These are phyloP conservation scores for Caloenas nicobarica DNA, from an alignment of 2,113 vertebrate genomes.

Conservation along the genomic window DNA sequence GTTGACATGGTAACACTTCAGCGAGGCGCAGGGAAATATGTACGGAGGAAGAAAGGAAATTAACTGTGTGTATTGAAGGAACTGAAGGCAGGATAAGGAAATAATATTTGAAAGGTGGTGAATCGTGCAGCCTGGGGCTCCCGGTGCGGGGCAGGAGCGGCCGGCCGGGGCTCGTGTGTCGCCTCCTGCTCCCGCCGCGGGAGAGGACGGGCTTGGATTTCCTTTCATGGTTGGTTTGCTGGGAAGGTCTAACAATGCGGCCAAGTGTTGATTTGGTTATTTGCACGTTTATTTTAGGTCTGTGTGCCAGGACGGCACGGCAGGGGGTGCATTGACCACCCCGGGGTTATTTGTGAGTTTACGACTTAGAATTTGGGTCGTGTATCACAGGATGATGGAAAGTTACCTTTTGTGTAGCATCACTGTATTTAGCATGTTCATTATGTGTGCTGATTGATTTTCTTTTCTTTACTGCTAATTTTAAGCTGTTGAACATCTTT, in stretches of 20 bases:
- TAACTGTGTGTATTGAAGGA: not conserved
- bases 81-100: not conserved
- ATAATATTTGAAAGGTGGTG: accelerated
- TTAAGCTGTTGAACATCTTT: not conserved
- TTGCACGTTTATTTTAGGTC: not conserved
- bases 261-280: not conserved
- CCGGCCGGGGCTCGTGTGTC: accelerated
- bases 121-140: not conserved
- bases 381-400: not conserved
- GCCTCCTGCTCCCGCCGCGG: accelerated
- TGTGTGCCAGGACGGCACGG: accelerated
- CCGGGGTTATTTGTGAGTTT: not conserved
- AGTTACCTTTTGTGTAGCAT: too few species aligned
- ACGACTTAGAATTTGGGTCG: accelerated
- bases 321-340: accelerated
- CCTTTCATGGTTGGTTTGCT: not conserved
- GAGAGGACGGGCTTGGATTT: not conserved
- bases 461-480: accelerated
- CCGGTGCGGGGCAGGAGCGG: not conserved
- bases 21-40: accelerated
- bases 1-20: not conserved
- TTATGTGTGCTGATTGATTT: accelerated
- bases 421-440: accelerated
- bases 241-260: not conserved
- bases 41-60: not conserved